Conservation (phyloP, 2,113 vertebrate species). For the Jaculus jaculus region DNA sequence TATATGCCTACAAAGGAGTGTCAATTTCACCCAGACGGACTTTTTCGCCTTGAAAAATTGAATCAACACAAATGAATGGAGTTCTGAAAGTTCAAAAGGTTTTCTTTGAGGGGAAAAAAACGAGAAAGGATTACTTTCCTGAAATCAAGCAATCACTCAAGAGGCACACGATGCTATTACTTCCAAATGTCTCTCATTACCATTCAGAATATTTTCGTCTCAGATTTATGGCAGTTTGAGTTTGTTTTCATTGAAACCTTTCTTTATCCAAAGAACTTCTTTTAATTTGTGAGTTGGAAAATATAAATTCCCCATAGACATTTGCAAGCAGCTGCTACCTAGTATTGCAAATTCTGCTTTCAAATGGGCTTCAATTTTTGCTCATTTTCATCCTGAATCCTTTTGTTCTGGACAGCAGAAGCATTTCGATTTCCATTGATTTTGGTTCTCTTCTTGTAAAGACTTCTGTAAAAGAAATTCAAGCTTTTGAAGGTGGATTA, state of each 20-base stretch:
- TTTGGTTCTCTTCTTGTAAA: constrained; percentile 56
- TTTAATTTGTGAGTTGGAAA: constrained; percentile 75
- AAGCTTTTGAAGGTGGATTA: constrained; percentile 25
- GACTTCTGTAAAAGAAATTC: constrained; percentile 64
- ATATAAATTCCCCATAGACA: constrained; percentile 62
- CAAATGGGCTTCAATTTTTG: constrained; percentile 64
- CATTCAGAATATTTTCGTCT: constrained; percentile 58
- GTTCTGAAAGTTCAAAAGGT: constrained; percentile 75
- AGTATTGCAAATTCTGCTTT: constrained; percentile 59
- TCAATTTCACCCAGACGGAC: constrained; percentile 45
- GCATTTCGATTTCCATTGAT: constrained; percentile 41
- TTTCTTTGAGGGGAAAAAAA: not conserved
- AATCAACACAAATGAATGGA: constrained; percentile 65
- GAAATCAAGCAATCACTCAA: constrained; percentile 63
- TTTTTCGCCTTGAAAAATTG: constrained; percentile 67
- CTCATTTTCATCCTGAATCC: constrained; percentile 48
- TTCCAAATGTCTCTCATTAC: constrained; percentile 77
- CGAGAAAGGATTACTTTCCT: constrained; percentile 50
- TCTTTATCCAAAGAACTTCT: constrained; percentile 55
- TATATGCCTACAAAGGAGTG: constrained; percentile 48
- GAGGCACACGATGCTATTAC: constrained; percentile 48
- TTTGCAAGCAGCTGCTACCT: constrained; percentile 52
- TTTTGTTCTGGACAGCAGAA: constrained; percentile 57
- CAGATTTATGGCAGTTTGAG: constrained; percentile 58
- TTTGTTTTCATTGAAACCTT: constrained; percentile 67